Evolutionary conservation across 2,113 vertebrate genomes (phyloP), one percentile per base, ranked within the genome.

Genomic region (Pseudopipra pipra): DNA sequence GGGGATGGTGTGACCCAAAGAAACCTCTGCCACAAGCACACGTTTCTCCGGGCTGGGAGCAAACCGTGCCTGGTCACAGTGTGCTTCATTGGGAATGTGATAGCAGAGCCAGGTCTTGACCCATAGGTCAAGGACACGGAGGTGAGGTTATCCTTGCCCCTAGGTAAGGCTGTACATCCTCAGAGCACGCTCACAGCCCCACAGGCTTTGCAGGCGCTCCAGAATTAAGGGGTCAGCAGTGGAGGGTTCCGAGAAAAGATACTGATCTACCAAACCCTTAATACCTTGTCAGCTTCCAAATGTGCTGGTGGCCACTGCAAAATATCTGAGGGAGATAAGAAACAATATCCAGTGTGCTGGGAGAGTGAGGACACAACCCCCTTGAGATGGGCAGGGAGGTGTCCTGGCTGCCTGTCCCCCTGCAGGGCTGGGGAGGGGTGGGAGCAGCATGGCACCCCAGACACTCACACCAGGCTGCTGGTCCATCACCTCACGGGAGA

Each of bases 21-120:
- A 10, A 3, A 24, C 22, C 33, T 61, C 24, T n/a, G 46, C 49
- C 58, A 75, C 0, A 0, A n/a, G 55, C n/a, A 41, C 0, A 0
- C 6, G 4, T 16, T 72, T 58, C 65, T 87, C 31, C 25, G n/a
- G 46, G 39, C 27, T 58, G 12, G 31, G 51, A 24, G 44, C 41
- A 80, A 91, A 49, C 35, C 4, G 7, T 44, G 35, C 43, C 54
- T 71, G 59, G 31, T 47, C 37, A 59, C 4, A 3, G 24, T 2
- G 2, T 6, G 59, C 16, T 21, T 24, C 55, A 17, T 2, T 28
- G 51, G 68, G 30, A 43, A 52, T 2, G 1, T 9, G 14, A 33
- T 0, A 33, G 30, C 2, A 30, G 25, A 44, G 62, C 52, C 47
- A 78, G 30, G 41, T 33, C 41, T 21, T 61, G 51, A 43, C 12